Evolutionary conservation across 2,113 vertebrate species (phyloP).

Genomic region (Natator depressus): DNA sequence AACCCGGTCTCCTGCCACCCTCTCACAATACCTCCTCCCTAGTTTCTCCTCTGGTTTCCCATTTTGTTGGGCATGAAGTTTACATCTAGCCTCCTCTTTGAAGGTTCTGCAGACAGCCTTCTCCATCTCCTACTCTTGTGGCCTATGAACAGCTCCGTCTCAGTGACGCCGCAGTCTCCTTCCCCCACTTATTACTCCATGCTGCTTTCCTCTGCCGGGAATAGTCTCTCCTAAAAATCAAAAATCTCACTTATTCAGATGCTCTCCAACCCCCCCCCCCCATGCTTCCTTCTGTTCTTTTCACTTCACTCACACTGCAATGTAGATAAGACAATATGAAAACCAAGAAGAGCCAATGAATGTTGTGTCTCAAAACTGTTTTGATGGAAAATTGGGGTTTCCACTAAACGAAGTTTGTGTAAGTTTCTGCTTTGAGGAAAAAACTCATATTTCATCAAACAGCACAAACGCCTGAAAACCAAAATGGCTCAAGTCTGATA

Average conservation of each 20-base stretch:
- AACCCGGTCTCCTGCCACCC: too few species aligned
- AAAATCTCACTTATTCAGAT: neutral
- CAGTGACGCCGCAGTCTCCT: neutral
- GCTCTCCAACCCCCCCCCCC: neutral
- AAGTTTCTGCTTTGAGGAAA: neutral
- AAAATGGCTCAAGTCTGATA: neutral
- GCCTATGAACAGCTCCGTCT: too few species aligned
- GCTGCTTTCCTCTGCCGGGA: neutral
- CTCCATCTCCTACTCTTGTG: too few species aligned
- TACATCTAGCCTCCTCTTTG: too few species aligned
- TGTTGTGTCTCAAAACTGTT: neutral
- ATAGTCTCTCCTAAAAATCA: neutral
- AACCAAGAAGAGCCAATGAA: neutral
- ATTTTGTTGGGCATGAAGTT: too few species aligned
- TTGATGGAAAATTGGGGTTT: neutral
- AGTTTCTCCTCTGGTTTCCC: too few species aligned
- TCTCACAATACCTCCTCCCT: too few species aligned
- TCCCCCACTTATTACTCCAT: neutral
- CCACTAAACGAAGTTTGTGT: neutral
- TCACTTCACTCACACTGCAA: neutral
- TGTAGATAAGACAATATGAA: neutral
- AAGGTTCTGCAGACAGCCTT: too few species aligned
- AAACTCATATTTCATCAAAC: neutral
- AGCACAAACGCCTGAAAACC: neutral
- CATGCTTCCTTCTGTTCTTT: neutral